Conservation (phyloP, 1,140 invertebrate species). For the Drosophila tristis region DNA sequence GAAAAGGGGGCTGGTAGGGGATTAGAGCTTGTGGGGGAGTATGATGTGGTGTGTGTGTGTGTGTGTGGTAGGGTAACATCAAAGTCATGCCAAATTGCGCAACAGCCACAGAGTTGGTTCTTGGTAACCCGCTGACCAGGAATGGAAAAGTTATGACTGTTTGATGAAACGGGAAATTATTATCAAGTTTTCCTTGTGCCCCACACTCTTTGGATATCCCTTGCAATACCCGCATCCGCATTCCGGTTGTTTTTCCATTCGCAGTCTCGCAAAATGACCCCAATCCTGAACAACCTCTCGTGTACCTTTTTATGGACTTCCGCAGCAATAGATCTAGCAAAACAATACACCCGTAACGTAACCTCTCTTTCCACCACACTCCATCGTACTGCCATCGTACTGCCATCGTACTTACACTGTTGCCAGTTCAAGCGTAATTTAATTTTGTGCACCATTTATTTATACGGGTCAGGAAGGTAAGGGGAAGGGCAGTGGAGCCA, state of each 20-base stretch:
- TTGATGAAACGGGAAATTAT: too few relatives aligned
- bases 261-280: constrained; percentile 6
- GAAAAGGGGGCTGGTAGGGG: too few relatives aligned
- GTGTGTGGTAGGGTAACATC: constrained; percentile 47
- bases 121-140: constrained; percentile 23
- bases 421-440: constrained; percentile 73
- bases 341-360: constrained; percentile 50
- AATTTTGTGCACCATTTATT: constrained; percentile 78
- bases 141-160: constrained; percentile 16
- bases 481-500: neutral
- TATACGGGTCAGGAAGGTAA: constrained; percentile 56
- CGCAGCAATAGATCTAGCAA: constrained; percentile 69
- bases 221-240: constrained; percentile 25
- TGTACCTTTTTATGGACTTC: constrained; percentile 67
- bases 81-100: constrained; percentile 76
- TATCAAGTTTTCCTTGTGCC: neutral
- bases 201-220: neutral
- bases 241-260: neutral
- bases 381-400: constrained; percentile 4
- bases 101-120: constrained; percentile 57
- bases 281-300: constrained; percentile 14
- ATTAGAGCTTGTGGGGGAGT: constrained; percentile 15
- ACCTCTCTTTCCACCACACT: constrained; percentile 1
- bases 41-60: neutral
- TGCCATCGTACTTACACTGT: constrained; percentile 15